These are phyloP conservation scores for Helicoverpa assulta DNA, from an alignment of 2,888 invertebrate species.

Conservation along the genomic window DNA sequence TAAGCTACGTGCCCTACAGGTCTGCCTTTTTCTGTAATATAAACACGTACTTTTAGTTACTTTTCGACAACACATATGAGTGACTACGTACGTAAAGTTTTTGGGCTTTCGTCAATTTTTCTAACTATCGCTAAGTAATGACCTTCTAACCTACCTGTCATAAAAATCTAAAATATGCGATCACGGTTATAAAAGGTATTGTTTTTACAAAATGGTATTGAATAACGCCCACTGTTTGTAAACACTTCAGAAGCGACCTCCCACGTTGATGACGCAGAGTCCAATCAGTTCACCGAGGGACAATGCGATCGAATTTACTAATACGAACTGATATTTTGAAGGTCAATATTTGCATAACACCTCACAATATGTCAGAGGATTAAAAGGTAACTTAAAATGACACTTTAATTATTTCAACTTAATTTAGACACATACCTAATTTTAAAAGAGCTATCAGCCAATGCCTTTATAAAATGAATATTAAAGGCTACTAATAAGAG, in stretches of 20 bases:
- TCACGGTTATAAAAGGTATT: background rate
- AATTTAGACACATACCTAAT: no score
- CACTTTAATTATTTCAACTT: background rate
- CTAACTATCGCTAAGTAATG: background rate
- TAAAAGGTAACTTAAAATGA: background rate
- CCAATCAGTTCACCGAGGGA: background rate
- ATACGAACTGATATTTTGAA: background rate
- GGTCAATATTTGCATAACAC: background rate
- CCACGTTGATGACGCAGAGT: background rate
- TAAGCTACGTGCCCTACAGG: no score
- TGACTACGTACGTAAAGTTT: no score
- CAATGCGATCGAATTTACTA: constrained; percentile 1
- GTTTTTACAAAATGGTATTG: background rate
- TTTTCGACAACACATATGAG: no score
- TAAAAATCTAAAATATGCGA: background rate
- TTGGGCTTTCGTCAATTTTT: background rate
- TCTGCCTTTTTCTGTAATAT: no score
- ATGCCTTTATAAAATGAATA: no score
- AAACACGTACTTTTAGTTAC: no score
- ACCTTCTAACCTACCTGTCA: background rate
- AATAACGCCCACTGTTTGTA: constrained; percentile 11
- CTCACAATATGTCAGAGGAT: background rate
- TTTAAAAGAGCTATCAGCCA: no score
- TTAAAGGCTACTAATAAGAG: no score
- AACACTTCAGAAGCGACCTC: constrained; percentile 10